phyloP scores from a whole-genome alignment of 2,888 invertebrate species.

The Nectonema munidae region DNA sequence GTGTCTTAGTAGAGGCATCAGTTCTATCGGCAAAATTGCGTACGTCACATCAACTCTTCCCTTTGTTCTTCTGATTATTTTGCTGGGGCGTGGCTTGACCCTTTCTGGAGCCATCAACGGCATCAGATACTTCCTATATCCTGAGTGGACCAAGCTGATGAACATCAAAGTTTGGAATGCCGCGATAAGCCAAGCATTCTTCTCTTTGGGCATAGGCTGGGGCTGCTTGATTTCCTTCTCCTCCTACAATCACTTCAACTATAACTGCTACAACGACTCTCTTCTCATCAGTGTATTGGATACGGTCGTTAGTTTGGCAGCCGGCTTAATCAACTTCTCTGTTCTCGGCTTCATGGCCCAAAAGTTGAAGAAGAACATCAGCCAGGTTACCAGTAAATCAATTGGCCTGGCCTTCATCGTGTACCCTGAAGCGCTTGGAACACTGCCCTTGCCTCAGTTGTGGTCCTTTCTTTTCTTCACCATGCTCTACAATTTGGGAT shows the following conservation, averaged over 20 bases:
- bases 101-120: too few relatives aligned
- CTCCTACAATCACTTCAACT: constrained; percentile 31
- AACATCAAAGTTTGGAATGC: constrained; percentile 42
- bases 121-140: too few relatives aligned
- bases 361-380: constrained; percentile 22
- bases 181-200: constrained; percentile 49
- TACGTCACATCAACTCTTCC: too few relatives aligned
- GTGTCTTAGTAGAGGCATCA: constrained; percentile 1
- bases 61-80: too few relatives aligned
- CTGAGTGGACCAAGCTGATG: too few relatives aligned
- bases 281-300: constrained; percentile 37
- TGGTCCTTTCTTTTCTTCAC: constrained; percentile 20
- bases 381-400: constrained; percentile 24
- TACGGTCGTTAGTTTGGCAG: constrained; percentile 35
- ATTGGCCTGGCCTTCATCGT: constrained; percentile 20
- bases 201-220: constrained; percentile 44
- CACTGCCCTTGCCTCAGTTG: constrained; percentile 19
- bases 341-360: constrained; percentile 26
- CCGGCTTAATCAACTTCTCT: constrained; percentile 43
- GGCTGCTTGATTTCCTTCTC: constrained; percentile 43
- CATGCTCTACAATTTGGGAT: constrained; percentile 20
- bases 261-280: constrained; percentile 31
- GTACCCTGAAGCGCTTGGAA: constrained; percentile 20
- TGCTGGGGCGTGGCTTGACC: too few relatives aligned
- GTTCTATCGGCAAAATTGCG: not conserved